Conservation (phyloP, 2,113 vertebrate species). For the Caloenas nicobarica region DNA sequence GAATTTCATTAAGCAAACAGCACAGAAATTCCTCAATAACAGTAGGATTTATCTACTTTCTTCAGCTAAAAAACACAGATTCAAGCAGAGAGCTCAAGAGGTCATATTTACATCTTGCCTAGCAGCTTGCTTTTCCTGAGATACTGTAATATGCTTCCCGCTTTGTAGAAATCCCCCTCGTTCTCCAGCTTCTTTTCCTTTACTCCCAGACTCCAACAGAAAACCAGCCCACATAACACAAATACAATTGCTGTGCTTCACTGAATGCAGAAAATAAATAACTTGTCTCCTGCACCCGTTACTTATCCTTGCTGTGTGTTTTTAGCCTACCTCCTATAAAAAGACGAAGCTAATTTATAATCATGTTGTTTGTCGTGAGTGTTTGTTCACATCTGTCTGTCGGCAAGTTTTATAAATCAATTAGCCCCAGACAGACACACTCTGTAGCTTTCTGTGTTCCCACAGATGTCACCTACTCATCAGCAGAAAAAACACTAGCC, state of each 20-base stretch:
- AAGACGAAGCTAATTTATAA: conserved; percentile 65
- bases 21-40: background rate
- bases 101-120: background rate
- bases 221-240: background rate
- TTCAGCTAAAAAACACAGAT: background rate
- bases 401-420: conserved; percentile 69
- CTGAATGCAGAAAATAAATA: conserved; percentile 53
- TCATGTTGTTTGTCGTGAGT: conserved; percentile 43
- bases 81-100: background rate
- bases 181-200: background rate
- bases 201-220: background rate
- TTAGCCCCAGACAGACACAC: conserved; percentile 66
- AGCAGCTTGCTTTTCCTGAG: background rate
- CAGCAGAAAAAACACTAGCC: conserved; percentile 29
- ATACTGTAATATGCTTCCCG: background rate
- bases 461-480: conserved; percentile 69
- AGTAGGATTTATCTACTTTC: background rate
- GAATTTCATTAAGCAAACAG: conserved; percentile 8
- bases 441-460: conserved; percentile 53
- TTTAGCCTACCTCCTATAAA: conserved; percentile 40
- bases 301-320: conserved; percentile 51
- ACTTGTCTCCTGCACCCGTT: conserved; percentile 30
- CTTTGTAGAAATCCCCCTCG: background rate
- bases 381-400: conserved; percentile 66
- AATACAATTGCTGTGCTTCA: background rate